A percentile compares a stretch with the other conserved stretches of the same genome.
Conservation (phyloP, 2,113 vertebrate species). For the Aythya baeri region DNA sequence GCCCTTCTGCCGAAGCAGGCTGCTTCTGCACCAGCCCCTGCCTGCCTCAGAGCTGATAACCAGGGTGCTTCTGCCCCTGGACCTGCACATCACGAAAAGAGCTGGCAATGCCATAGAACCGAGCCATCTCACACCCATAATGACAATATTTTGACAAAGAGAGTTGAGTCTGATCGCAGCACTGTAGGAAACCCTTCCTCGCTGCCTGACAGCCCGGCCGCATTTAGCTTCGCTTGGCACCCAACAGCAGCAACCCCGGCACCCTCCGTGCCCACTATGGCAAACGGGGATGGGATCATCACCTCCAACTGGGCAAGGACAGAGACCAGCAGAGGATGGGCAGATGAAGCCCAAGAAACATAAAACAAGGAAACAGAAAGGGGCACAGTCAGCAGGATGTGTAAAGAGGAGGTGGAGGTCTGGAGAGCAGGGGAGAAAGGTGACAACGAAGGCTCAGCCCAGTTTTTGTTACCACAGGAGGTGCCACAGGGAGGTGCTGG, state of each 20-base stretch:
- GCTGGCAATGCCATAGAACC: not conserved
- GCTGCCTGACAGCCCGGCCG: not conserved
- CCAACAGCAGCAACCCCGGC: not conserved
- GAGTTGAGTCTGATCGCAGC: rapidly evolving
- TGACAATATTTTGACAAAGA: not conserved
- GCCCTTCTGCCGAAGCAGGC: not conserved
- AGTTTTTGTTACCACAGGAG: rapidly evolving
- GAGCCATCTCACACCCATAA: not conserved
- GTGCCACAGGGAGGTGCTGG: not conserved
- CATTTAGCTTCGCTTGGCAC: not conserved
- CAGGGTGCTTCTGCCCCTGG: rapidly evolving
- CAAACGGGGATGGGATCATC: not conserved
- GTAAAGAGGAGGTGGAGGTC: not conserved
- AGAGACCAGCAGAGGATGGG: not conserved
- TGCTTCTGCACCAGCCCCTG: not conserved
- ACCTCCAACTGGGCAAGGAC: not conserved
- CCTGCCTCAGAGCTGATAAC: not conserved
- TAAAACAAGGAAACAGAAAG: not conserved
- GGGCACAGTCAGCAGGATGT: not conserved
- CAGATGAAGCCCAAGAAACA: not conserved
- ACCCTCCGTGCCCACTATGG: rapidly evolving
- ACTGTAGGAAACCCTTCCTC: not conserved
- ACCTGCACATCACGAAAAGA: no score
- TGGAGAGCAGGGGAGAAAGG: not conserved
- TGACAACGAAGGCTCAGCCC: not conserved